These are phyloP conservation scores for Cyanoramphus novaezelandiae DNA, from an alignment of 2,113 vertebrate genomes.

Conservation along the genomic window DNA sequence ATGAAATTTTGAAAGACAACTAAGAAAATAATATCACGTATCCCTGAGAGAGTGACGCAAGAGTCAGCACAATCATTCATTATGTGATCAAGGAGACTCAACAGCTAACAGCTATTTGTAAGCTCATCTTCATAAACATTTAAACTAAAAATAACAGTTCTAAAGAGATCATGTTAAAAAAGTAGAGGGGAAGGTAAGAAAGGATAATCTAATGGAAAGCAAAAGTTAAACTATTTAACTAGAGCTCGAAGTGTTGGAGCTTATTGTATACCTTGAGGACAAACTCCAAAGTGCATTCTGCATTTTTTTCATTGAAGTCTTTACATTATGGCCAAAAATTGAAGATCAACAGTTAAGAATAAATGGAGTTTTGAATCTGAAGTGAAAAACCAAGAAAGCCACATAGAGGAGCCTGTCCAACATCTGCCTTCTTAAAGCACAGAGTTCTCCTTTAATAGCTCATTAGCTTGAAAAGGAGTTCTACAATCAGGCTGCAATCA, in stretches of 20 bases:
- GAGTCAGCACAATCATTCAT: background rate
- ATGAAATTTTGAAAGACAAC: background rate
- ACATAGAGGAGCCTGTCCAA: background rate
- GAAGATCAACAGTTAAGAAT: background rate
- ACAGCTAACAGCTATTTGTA: constrained; percentile 22
- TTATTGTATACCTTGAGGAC: background rate
- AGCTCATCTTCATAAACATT: background rate
- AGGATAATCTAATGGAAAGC: background rate
- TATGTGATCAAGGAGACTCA: background rate
- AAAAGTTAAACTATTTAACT: background rate
- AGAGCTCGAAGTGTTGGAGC: background rate
- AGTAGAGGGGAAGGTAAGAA: background rate
- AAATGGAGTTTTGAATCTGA: background rate
- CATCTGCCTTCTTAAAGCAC: background rate
- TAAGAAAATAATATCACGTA: background rate
- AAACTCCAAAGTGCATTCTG: background rate
- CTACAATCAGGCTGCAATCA: background rate
- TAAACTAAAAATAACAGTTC: background rate
- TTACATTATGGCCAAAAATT: background rate
- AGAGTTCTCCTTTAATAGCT: background rate
- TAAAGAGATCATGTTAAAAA: background rate
- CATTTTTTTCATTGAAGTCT: background rate
- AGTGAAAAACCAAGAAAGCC: background rate
- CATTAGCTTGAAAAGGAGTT: background rate
- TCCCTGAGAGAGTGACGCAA: background rate